These are phyloP conservation scores for Mastigias papua DNA, from an alignment of 30 jellyfish, hydroid and myxozoan genomes.

Conservation along the genomic window DNA sequence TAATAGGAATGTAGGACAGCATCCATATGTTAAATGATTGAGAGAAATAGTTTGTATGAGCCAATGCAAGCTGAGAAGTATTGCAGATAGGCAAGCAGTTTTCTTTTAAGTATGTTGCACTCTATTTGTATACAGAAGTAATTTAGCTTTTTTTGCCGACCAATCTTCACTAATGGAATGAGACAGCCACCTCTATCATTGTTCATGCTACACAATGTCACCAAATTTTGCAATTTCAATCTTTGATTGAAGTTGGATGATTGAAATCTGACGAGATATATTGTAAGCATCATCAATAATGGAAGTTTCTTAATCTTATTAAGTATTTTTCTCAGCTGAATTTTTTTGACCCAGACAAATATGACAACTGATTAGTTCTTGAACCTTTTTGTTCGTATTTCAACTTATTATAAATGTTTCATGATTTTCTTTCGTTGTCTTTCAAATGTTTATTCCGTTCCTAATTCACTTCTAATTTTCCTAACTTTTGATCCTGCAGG, in stretches of 20 bases:
- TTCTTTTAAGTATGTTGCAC: too few relatives aligned
- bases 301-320: background rate
- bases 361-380: background rate
- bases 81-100: background rate
- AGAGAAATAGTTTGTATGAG: too few relatives aligned
- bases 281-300: background rate
- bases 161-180: background rate
- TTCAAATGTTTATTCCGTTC: background rate
- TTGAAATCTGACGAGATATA: background rate
- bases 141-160: background rate
- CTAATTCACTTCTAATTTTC: background rate
- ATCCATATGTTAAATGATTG: too few relatives aligned
- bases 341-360: background rate
- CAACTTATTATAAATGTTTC: background rate
- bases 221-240: background rate
- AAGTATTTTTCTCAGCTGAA: background rate
- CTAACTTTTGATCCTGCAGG: too few relatives aligned
- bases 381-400: background rate
- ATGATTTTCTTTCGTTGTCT: background rate
- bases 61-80: too few relatives aligned
- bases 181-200: background rate
- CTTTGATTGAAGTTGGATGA: background rate
- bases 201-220: background rate
- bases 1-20: too few relatives aligned
- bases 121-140: too few relatives aligned